Evolutionary conservation across 2,113 vertebrate genomes (phyloP).

Genomic region (Hemicordylus capensis): DNA sequence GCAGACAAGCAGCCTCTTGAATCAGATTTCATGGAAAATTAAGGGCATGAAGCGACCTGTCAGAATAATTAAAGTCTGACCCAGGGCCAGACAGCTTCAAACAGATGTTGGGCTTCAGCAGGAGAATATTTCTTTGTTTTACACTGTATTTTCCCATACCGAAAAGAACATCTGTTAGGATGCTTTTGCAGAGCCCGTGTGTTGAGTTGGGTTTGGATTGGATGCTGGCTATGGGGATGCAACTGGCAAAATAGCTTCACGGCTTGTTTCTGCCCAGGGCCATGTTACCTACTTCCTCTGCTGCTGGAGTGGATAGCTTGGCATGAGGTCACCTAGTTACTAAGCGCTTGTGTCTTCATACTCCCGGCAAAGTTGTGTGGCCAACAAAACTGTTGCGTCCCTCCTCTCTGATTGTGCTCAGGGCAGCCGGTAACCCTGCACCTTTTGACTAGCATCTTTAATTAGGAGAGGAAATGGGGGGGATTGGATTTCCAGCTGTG

Average conservation of each 20-base stretch:
- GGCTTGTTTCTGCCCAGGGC: background rate
- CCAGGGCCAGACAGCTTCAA: conserved; percentile 64
- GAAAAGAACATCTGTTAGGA: conserved; percentile 67
- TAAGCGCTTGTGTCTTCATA: rapidly evolving
- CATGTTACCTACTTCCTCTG: background rate
- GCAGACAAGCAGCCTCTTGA: conserved; percentile 45
- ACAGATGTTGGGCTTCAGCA: conserved; percentile 69
- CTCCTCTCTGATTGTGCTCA: too few relatives aligned
- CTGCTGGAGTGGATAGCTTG: background rate
- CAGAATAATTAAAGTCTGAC: conserved; percentile 63
- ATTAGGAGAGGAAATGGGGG: background rate
- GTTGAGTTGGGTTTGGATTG: background rate
- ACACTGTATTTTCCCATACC: conserved; percentile 58
- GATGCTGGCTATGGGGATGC: background rate
- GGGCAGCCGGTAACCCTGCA: background rate
- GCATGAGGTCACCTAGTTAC: rapidly evolving
- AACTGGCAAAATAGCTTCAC: background rate
- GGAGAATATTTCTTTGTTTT: conserved; percentile 73
- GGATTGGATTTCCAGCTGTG: background rate
- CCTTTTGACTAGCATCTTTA: background rate
- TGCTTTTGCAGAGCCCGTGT: background rate
- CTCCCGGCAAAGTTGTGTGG: rapidly evolving
- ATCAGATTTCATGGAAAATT: conserved; percentile 71
- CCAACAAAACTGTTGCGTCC: background rate
- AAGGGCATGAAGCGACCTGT: conserved; percentile 69